Conservation (phyloP, 2,888 invertebrate genomes). For the Ptychoptera contaminata region DNA sequence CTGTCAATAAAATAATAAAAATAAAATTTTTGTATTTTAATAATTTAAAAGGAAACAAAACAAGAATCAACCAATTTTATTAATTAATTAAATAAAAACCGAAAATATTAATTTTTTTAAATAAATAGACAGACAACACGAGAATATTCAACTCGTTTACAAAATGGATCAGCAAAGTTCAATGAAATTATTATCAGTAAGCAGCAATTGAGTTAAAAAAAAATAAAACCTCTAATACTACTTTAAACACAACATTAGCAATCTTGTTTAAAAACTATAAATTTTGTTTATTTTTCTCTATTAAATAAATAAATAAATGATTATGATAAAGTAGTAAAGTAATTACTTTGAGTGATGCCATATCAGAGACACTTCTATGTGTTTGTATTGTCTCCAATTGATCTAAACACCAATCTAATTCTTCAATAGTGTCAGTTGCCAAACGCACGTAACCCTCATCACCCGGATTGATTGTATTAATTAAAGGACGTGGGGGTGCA, state of each 20-base stretch:
- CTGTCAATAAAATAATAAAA: neutral
- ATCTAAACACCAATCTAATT: conserved; percentile 99
- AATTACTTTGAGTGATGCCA: conserved; percentile 96
- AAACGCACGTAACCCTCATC: conserved; percentile 88
- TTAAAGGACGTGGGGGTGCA: conserved; percentile 38
- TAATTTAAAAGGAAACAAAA: neutral
- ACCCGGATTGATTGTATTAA: conserved; percentile 18
- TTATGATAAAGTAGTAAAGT: too few relatives aligned
- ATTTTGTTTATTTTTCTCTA: too few relatives aligned
- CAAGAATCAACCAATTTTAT: too few relatives aligned
- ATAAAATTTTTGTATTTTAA: conserved; percentile 1
- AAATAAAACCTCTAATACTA: too few relatives aligned
- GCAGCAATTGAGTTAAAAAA: neutral
- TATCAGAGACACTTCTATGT: conserved; percentile 96
- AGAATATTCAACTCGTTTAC: neutral
- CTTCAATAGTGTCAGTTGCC: conserved; percentile 93
- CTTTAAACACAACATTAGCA: too few relatives aligned
- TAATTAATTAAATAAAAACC: too few relatives aligned
- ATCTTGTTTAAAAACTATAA: too few relatives aligned
- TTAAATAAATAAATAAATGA: too few relatives aligned
- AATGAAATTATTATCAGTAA: neutral
- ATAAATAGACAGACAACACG: conserved; percentile 24
- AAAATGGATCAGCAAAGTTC: neutral
- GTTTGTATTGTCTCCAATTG: conserved; percentile 99
- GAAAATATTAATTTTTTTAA: neutral